These are phyloP conservation scores for Clarias batrachus DNA, from an alignment of 2,113 vertebrate species.

Conservation along the genomic window DNA sequence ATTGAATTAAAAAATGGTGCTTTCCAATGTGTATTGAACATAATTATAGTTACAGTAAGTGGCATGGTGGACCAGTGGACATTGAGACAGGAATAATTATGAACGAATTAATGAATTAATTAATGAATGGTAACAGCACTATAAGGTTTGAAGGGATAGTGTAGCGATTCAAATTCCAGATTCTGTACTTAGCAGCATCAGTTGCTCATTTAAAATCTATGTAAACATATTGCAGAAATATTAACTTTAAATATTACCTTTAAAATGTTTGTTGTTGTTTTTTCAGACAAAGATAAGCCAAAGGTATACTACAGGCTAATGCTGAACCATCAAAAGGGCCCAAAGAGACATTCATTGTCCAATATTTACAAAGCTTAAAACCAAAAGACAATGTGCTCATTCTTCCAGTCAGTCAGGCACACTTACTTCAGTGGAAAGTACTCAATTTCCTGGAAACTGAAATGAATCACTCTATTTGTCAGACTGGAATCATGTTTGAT, in stretches of 20 bases:
- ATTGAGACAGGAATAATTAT: not conserved
- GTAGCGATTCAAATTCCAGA: not conserved
- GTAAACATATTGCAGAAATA: not conserved
- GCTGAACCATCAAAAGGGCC: not conserved
- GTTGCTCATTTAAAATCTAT: not conserved
- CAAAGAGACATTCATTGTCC: not conserved
- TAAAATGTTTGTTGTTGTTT: not conserved
- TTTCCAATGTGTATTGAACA: not conserved
- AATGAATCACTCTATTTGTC: slow-evolving; percentile 49
- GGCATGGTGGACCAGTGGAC: not conserved
- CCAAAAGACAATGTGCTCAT: not conserved
- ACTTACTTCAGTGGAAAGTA: slow-evolving; percentile 35
- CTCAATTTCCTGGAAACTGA: slow-evolving; percentile 19
- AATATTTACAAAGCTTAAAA: slow-evolving; percentile 8
- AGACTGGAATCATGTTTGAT: slow-evolving; percentile 58
- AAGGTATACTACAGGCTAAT: not conserved
- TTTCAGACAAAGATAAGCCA: not conserved
- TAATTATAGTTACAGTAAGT: not conserved
- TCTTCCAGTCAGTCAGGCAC: slow-evolving; percentile 5
- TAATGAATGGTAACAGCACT: not conserved
- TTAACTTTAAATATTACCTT: no score
- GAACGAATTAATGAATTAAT: not conserved
- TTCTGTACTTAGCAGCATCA: not conserved
- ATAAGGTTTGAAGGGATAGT: not conserved
- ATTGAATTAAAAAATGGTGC: no score